Percentiles rank a stretch among this genome's conserved stretches.
phyloP scores from a whole-genome alignment of 2,888 invertebrate species.

The Ectemnius lituratus region DNA sequence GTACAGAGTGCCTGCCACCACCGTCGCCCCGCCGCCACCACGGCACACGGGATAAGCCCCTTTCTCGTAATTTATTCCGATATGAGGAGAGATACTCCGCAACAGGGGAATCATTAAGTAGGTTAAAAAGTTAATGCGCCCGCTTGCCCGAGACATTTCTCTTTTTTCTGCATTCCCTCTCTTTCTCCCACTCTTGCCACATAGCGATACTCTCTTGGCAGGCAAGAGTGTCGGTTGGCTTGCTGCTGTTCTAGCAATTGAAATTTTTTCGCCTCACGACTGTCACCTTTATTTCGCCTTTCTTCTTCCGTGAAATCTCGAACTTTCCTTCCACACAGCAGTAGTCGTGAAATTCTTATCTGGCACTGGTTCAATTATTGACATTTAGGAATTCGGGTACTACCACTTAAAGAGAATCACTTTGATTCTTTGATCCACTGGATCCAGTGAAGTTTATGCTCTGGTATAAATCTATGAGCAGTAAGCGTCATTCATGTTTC shows the following conservation, averaged over 20 bases:
- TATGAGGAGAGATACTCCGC: slow-evolving; percentile 35
- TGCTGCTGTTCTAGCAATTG: no score
- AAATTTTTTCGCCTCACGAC: slow-evolving; percentile 19
- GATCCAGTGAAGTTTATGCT: no score
- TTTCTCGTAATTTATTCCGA: slow-evolving; percentile 52
- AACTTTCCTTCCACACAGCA: no score
- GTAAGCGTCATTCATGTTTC: no score
- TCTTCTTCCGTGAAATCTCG: not conserved
- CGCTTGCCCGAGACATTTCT: slow-evolving; percentile 22
- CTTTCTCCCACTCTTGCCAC: not conserved
- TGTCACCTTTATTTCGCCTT: not conserved
- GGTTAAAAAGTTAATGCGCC: slow-evolving; percentile 40
- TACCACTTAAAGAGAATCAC: no score
- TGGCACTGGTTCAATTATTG: no score
- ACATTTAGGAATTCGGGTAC: no score
- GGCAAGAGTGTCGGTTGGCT: no score
- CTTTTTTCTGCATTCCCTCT: slow-evolving; percentile 17
- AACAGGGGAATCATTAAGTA: slow-evolving; percentile 43
- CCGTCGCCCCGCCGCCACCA: not conserved
- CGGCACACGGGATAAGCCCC: slow-evolving; percentile 41
- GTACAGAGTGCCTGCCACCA: slow-evolving; percentile 31
- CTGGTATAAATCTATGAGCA: no score
- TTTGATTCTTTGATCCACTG: not conserved
- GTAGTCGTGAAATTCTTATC: no score
- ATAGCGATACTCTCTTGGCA: not conserved